Conservation (phyloP, 2,797 vertebrate species). For the Poeciliopsis paucimaculata region DNA sequence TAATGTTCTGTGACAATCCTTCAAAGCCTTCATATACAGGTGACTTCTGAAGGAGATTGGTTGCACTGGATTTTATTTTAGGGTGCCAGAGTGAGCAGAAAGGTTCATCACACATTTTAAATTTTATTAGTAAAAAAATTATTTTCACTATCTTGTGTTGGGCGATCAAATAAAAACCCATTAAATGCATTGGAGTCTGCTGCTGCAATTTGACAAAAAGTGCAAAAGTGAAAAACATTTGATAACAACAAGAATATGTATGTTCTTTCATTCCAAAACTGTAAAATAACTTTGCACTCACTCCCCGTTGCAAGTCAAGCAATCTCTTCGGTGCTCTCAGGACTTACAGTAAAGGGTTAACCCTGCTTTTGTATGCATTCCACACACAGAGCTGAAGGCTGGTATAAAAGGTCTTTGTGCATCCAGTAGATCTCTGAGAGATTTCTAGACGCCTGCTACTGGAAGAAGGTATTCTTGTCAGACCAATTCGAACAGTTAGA, state of each 20-base stretch:
- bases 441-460: conserved; percentile 27
- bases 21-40: background rate
- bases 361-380: conserved; percentile 27
- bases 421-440: conserved; percentile 19
- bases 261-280: background rate
- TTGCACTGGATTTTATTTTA: background rate
- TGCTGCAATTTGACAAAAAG: background rate
- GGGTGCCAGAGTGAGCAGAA: background rate
- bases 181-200: background rate
- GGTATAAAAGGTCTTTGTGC: conserved; percentile 49
- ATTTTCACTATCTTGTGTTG: too few species aligned
- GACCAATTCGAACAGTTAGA: conserved; percentile 27
- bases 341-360: conserved; percentile 22
- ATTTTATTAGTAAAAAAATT: background rate
- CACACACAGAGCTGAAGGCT: conserved; percentile 17
- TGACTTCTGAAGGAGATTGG: background rate
- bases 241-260: background rate
- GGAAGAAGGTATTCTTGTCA: conserved; percentile 71
- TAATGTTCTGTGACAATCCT: background rate
- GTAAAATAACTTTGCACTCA: background rate
- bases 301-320: background rate
- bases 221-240: background rate
- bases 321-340: background rate
- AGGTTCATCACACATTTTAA: background rate
- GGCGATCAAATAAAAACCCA: background rate